phyloP scores from a whole-genome alignment of 2,797 vertebrate genomes.

The Sebastes matsubarae region DNA sequence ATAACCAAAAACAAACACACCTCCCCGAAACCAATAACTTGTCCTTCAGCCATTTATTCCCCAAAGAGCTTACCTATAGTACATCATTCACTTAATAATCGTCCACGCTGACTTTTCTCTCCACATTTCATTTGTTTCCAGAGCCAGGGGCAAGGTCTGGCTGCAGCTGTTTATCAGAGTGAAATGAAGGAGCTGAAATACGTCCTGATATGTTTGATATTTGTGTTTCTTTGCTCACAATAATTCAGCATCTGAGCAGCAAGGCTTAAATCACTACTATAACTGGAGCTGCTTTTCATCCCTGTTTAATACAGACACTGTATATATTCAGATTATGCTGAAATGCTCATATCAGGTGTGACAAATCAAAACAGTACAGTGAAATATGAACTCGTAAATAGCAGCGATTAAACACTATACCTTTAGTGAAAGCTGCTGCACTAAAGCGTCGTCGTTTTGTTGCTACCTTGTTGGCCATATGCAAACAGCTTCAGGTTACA shows the following conservation, averaged over 20 bases:
- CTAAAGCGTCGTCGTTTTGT: not conserved
- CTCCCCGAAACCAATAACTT: slow-evolving; percentile 37
- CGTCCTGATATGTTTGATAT: slow-evolving; percentile 36
- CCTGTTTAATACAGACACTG: not conserved
- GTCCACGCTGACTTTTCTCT: slow-evolving; percentile 5
- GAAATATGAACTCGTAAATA: not conserved
- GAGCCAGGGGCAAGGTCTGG: slow-evolving; percentile 46
- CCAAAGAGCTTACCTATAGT: slow-evolving; percentile 37
- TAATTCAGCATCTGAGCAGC: slow-evolving; percentile 7
- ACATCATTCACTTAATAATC: slow-evolving; percentile 51
- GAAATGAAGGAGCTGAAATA: slow-evolving; percentile 22
- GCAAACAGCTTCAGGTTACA: not conserved
- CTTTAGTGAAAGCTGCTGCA: not conserved
- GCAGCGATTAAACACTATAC: not conserved
- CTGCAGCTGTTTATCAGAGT: slow-evolving; percentile 44
- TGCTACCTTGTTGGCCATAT: not conserved
- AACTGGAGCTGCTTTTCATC: not conserved
- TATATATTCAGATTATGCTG: not conserved
- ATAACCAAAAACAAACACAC: slow-evolving; percentile 18
- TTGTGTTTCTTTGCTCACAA: slow-evolving; percentile 28
- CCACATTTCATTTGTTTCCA: slow-evolving; percentile 53
- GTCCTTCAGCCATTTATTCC: slow-evolving; percentile 51
- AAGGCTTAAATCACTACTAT: not conserved
- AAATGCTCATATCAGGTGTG: not conserved
- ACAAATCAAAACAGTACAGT: not conserved